Evolutionary conservation across 2,113 vertebrate species (phyloP).

Genomic region (Alligator sinensis): DNA sequence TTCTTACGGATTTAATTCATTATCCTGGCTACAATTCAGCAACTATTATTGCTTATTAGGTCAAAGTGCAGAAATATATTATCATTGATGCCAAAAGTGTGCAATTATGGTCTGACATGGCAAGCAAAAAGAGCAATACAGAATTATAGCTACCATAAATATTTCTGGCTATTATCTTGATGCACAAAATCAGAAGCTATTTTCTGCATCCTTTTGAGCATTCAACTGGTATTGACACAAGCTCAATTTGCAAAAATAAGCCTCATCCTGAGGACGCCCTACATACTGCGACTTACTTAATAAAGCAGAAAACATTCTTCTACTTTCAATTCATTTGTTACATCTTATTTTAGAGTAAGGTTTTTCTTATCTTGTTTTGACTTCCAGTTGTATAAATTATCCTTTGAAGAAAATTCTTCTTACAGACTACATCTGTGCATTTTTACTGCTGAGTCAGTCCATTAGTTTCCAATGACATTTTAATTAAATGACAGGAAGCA

Average conservation of each 20-base stretch:
- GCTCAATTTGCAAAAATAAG: neutral
- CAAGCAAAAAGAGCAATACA: neutral
- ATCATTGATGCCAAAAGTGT: neutral
- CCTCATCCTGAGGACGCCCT: neutral
- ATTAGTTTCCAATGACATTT: neutral
- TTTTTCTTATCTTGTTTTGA: neutral
- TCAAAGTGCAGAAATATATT: neutral
- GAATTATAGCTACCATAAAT: neutral
- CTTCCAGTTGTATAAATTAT: neutral
- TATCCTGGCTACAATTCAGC: neutral
- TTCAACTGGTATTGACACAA: neutral
- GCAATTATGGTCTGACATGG: neutral
- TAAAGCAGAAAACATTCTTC: neutral
- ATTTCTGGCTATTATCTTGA: neutral
- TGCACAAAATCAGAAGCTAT: neutral
- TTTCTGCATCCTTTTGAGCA: neutral
- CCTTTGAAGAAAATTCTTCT: neutral
- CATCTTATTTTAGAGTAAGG: neutral
- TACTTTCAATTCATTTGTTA: neutral
- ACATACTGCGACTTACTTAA: neutral
- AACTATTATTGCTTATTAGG: neutral
- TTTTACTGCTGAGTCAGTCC: conserved; percentile 12
- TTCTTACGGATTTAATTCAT: neutral
- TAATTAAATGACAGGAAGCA: conserved; percentile 4
- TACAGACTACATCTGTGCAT: neutral